Base-by-base conservation (phyloP, 2,113 vertebrate species). In the Epinephelus lanceolatus region DNA sequence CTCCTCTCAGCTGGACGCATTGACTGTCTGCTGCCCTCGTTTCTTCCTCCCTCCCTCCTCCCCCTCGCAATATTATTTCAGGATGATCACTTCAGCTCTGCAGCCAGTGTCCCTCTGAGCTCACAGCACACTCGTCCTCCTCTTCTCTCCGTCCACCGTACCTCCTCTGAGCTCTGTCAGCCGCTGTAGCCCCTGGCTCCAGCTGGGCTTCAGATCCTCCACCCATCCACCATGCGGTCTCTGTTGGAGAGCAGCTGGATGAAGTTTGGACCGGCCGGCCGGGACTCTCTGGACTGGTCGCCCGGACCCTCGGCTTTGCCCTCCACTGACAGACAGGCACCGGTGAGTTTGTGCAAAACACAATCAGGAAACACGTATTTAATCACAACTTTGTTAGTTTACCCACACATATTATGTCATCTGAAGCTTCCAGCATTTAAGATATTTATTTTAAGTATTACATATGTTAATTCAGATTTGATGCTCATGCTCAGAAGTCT, bases 231-330 rank as follows among this genome's bases (percentile, higher is more conserved):
- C 91, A 97, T 97, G 97, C 93, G 95, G 83, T 91, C 80, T 87
- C 94, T 97, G 66, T 55, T 96, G 88, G 95, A 96, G 71, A 97
- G 96, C 96, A 97, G 95, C 95, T 97, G 96, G 97, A 96, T 89
- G 78, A 95, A 96, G 94, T 97, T 97, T 23, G 97, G 97, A 75
- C 96, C 97, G 0, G 97, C 97, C 0, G 95, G 96, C 72, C 92
- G 97, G 53, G 97, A 96, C 61, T 96, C 93, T 12, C 94, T 97
- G 4, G 96, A 98, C 95, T 96, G 96, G 96, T 87, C 97, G 6
- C 94, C 96, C 1, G 95, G 96, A 66, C 92, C 96, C 0, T 92
- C 94, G 27, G 94, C 95, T 60, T 80, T 93, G 70, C 92, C 93
- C 1, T 94, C 96, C 69, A 94, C 89, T 55, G 96, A 97, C 91